A percentile compares a stretch with the other conserved stretches of the same genome.
These are phyloP conservation scores for Laothoe populi DNA, from an alignment of 2,888 invertebrate species.

Conservation along the genomic window DNA sequence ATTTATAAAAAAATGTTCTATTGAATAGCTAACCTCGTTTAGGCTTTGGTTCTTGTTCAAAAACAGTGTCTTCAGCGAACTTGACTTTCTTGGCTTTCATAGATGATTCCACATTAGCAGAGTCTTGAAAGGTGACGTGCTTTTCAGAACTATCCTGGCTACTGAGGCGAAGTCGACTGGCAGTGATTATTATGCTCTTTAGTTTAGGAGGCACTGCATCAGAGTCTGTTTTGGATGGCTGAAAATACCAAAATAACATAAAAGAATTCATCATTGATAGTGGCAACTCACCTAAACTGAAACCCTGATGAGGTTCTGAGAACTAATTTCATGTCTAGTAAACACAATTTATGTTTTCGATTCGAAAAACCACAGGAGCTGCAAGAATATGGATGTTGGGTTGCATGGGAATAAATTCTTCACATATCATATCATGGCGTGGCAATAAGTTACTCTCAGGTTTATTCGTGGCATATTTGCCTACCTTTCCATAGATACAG, in stretches of 20 bases:
- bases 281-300: too few species aligned
- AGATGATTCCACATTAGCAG: constrained; percentile 56
- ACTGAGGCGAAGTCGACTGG: constrained; percentile 57
- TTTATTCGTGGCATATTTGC: too few species aligned
- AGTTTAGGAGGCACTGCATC: constrained; percentile 59
- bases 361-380: too few species aligned
- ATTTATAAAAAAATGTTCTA: too few species aligned
- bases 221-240: constrained; percentile 64
- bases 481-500: too few species aligned
- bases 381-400: too few species aligned
- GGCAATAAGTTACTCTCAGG: too few species aligned
- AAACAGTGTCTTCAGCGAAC: constrained; percentile 74
- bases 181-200: constrained; percentile 71
- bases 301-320: not conserved
- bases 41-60: constrained; percentile 59
- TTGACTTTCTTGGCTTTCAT: constrained; percentile 69
- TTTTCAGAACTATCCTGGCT: constrained; percentile 77
- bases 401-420: too few species aligned
- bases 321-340: too few species aligned
- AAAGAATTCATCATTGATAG: too few species aligned
- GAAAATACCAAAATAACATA: constrained; percentile 36
- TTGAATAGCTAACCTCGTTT: constrained; percentile 60
- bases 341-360: too few species aligned
- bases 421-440: too few species aligned
- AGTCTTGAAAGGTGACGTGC: constrained; percentile 71